These are phyloP conservation scores for Copidosoma floridanum DNA, from an alignment of 1,140 invertebrate species.

Conservation along the genomic window DNA sequence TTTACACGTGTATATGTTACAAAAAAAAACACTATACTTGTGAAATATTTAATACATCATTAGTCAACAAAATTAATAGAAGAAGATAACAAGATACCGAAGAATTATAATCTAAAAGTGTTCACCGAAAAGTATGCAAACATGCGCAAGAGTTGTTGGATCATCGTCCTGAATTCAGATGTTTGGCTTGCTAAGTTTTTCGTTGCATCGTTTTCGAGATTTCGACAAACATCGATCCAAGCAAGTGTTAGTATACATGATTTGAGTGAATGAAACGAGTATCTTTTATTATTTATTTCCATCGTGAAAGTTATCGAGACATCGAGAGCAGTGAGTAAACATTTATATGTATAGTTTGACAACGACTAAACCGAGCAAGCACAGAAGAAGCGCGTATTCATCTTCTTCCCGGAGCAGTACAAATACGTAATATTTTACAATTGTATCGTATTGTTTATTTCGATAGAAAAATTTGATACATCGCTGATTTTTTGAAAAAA, in stretches of 20 bases:
- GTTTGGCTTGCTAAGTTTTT: no score
- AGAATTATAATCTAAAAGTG: no score
- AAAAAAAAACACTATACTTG: no score
- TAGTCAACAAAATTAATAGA: background rate
- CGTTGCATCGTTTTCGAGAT: background rate
- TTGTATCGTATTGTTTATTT: background rate
- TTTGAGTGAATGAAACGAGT: no score
- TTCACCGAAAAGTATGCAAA: no score
- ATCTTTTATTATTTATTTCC: no score
- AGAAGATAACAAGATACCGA: background rate
- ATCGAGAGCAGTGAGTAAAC: no score
- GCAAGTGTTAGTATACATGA: no score
- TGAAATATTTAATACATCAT: no score
- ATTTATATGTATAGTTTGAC: background rate
- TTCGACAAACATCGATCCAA: background rate
- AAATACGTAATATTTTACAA: background rate
- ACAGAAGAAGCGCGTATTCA: constrained; percentile 5
- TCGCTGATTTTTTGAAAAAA: constrained; percentile 4
- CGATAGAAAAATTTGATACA: background rate
- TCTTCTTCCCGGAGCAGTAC: background rate
- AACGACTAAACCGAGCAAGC: constrained; percentile 15
- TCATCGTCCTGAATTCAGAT: no score
- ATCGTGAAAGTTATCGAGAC: no score
- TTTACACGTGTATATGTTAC: no score
- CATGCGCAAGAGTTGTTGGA: constrained; percentile 11